phyloP scores from a whole-genome alignment of 2,113 vertebrate species.

The Sinocyclocheilus rhinocerous region DNA sequence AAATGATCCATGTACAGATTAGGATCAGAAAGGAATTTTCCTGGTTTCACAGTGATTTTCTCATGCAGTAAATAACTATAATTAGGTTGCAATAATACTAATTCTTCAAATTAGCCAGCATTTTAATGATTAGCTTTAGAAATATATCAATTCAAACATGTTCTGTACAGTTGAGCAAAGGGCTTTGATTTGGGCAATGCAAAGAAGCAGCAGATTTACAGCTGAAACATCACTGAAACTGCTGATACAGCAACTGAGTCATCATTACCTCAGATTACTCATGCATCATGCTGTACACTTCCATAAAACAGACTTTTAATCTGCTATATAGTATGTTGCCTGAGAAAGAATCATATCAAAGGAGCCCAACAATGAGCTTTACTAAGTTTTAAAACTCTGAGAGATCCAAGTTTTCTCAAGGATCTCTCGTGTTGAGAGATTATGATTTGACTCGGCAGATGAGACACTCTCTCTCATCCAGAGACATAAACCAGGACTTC shows the following conservation, averaged over 20 bases:
- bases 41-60: no score
- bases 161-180: neutral
- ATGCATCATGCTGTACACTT: neutral
- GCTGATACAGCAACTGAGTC: conserved; percentile 38
- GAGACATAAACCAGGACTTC: neutral
- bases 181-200: neutral
- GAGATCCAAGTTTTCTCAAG: neutral
- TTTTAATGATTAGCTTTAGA: neutral
- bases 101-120: neutral
- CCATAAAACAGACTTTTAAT: neutral
- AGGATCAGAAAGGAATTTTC: no score
- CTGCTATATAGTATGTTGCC: neutral
- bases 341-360: neutral
- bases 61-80: no score
- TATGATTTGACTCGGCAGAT: conserved; percentile 32
- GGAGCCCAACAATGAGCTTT: neutral
- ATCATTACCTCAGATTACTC: conserved; percentile 20
- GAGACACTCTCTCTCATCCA: neutral
- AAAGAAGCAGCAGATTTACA: neutral
- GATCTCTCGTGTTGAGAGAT: neutral
- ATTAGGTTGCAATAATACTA: neutral
- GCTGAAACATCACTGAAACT: neutral
- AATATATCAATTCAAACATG: neutral
- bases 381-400: neutral
- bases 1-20: no score